These are phyloP conservation scores for Holcopasites calliopsidis DNA, from an alignment of 1,140 invertebrate genomes.

Conservation along the genomic window DNA sequence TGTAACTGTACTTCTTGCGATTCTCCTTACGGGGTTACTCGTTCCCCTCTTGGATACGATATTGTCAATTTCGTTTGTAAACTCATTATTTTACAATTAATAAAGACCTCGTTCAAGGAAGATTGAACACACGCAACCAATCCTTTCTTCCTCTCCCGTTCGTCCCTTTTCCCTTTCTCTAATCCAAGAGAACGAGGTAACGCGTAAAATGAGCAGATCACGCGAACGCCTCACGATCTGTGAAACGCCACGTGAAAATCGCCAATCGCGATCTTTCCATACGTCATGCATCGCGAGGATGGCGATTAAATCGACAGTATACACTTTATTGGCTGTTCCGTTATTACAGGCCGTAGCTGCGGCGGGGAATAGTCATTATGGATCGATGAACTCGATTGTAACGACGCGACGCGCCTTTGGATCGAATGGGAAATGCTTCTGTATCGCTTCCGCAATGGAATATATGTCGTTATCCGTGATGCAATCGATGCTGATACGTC, in stretches of 20 bases:
- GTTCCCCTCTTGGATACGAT: no score
- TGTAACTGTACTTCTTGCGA: background rate
- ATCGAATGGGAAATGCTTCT: constrained; percentile 17
- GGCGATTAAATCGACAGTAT: constrained; percentile 43
- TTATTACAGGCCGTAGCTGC: constrained; percentile 32
- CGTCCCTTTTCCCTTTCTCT: background rate
- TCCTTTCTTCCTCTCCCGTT: background rate
- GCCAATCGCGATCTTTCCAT: constrained; percentile 3
- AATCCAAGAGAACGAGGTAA: background rate
- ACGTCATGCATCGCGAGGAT: background rate
- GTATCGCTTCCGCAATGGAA: background rate
- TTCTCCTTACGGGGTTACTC: no score
- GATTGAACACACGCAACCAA: background rate
- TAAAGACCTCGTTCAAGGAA: constrained; percentile 10
- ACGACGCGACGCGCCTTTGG: constrained; percentile 1
- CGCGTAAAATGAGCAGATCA: constrained; percentile 16
- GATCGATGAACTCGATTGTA: constrained; percentile 54
- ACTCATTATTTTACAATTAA: no score
- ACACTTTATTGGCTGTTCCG: constrained; percentile 43
- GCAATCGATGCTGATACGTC: no score
- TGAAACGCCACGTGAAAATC: constrained; percentile 22
- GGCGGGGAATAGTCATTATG: constrained; percentile 46
- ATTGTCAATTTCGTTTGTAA: no score
- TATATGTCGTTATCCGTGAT: no score
- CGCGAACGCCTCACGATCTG: constrained; percentile 22